A percentile compares a stretch with the other conserved stretches of the same genome.
Conservation (phyloP, 1,140 invertebrate species). For the Dysdera silvatica region DNA sequence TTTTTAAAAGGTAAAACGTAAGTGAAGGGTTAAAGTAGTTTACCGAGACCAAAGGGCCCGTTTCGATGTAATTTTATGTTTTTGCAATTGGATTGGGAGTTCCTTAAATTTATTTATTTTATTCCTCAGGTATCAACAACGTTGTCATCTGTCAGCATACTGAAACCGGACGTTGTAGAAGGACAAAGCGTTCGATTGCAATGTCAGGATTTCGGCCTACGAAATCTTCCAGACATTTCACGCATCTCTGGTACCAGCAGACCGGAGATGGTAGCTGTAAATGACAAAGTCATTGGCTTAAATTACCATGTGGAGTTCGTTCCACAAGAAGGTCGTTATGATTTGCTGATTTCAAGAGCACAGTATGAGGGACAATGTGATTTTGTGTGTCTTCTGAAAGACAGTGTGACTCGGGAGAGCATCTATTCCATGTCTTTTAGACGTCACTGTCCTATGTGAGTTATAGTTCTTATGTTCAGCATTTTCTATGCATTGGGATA, state of each 20-base stretch:
- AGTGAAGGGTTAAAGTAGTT: no score
- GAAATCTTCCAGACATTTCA: slow-evolving; percentile 38
- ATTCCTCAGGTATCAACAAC: no score
- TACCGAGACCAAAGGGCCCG: no score
- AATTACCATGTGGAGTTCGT: slow-evolving; percentile 68
- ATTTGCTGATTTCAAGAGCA: slow-evolving; percentile 59
- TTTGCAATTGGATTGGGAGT: no score
- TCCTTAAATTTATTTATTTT: no score
- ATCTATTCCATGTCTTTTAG: no score
- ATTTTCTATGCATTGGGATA: background rate
- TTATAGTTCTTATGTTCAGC: background rate
- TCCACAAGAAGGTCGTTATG: slow-evolving; percentile 71
- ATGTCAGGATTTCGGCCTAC: slow-evolving; percentile 56
- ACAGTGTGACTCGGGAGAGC: slow-evolving; percentile 65
- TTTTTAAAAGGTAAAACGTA: no score
- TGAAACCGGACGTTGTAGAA: slow-evolving; percentile 45
- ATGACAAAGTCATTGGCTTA: slow-evolving; percentile 58
- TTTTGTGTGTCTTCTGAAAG: slow-evolving; percentile 84
- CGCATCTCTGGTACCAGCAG: slow-evolving; percentile 22
- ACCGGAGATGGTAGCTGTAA: slow-evolving; percentile 62
- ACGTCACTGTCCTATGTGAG: slow-evolving; percentile 64
- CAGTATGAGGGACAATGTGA: slow-evolving; percentile 81
- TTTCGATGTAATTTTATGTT: no score
- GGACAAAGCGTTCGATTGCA: slow-evolving; percentile 66
- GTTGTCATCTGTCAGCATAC: no score